Percentiles rank a stretch among this genome's conserved stretches.
phyloP scores from a whole-genome alignment of 92 coral and sea anemone genomes.

The Parazoanthus atlanticus region DNA sequence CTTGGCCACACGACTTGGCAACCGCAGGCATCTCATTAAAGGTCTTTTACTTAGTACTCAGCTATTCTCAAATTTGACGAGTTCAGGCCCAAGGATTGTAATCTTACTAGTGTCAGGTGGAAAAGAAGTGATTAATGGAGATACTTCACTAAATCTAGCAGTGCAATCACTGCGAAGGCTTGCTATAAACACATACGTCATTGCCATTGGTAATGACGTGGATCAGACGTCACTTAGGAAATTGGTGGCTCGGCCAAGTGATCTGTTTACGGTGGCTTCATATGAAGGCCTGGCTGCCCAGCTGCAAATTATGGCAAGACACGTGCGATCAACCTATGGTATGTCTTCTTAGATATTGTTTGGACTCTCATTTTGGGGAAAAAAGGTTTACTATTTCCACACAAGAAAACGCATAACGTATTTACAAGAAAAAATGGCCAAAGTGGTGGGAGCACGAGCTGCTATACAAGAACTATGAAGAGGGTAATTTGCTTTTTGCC shows the following conservation, averaged over 20 bases:
- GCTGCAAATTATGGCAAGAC: conserved; percentile 51
- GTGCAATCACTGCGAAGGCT: neutral
- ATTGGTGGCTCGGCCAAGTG: conserved; percentile 54
- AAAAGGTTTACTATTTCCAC: too few relatives aligned
- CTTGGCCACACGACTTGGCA: neutral
- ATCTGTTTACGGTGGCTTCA: conserved; percentile 62
- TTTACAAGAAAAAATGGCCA: too few relatives aligned
- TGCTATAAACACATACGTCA: conserved; percentile 20
- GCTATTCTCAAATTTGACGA: conserved; percentile 11
- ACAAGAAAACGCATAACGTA: too few relatives aligned
- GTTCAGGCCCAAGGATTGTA: neutral
- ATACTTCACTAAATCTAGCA: conserved; percentile 22
- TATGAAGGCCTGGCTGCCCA: conserved; percentile 56
- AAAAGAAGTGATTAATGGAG: neutral
- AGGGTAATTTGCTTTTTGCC: too few relatives aligned
- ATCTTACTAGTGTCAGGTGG: conserved; percentile 19
- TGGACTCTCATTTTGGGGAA: too few relatives aligned
- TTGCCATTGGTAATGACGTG: conserved; percentile 9
- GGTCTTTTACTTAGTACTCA: conserved; percentile 17
- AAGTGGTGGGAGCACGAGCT: too few relatives aligned
- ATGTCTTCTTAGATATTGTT: neutral
- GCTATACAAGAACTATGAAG: too few relatives aligned
- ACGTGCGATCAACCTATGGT: conserved; percentile 45
- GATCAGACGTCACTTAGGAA: conserved; percentile 24
- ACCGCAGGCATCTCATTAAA: neutral